These are phyloP conservation scores for Lepidostoma basale DNA, from an alignment of 1,140 invertebrate species.

Conservation along the genomic window DNA sequence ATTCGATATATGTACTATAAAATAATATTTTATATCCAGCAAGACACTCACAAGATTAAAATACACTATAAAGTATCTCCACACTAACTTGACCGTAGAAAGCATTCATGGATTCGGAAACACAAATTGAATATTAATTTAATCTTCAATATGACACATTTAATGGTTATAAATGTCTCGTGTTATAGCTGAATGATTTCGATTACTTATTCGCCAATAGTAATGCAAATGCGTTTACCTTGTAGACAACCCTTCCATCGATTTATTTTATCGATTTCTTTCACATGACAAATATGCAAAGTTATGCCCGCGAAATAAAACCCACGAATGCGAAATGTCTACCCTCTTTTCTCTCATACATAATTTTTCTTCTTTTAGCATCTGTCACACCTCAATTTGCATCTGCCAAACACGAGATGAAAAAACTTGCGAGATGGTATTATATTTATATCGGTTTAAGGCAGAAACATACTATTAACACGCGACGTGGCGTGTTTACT, in stretches of 20 bases:
- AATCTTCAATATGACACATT: no score
- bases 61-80: no score
- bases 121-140: no score
- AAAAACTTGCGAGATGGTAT: not conserved
- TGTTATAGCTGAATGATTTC: no score
- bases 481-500: not conserved
- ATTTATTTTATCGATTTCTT: conserved; percentile 4
- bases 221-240: not conserved
- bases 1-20: no score
- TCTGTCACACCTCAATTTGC: conserved; percentile 7
- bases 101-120: no score
- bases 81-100: no score
- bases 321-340: conserved; percentile 6
- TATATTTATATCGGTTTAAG: not conserved
- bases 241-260: not conserved
- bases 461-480: not conserved
- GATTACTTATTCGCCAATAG: not conserved
- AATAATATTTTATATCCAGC: no score
- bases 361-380: conserved; percentile 11
- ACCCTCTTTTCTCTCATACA: conserved; percentile 17
- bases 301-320: not conserved
- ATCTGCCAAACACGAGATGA: conserved; percentile 4
- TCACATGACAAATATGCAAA: not conserved
- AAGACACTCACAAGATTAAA: no score
- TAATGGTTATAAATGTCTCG: no score